phyloP scores from a whole-genome alignment of 2,113 vertebrate genomes.

The Microtus ochrogaster region DNA sequence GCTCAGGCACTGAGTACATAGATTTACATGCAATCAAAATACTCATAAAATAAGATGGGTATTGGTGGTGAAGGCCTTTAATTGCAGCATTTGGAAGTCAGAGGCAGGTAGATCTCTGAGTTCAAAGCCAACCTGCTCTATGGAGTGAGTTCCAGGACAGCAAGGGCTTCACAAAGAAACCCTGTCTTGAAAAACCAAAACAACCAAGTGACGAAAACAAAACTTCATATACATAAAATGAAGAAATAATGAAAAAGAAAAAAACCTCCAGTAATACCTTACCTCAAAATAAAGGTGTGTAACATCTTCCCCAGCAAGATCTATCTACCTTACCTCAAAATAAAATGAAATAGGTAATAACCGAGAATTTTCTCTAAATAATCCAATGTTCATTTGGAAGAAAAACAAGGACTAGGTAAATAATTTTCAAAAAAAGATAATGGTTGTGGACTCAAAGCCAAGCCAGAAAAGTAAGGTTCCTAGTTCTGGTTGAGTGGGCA shows the following conservation, averaged over 20 bases:
- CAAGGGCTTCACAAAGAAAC: background rate
- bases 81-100: background rate
- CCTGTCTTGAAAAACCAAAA: background rate
- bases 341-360: background rate
- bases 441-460: background rate
- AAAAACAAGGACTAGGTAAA: background rate
- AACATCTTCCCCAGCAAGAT: too few relatives aligned
- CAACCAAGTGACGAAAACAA: background rate
- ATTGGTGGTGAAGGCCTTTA: background rate
- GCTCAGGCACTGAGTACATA: background rate
- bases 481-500: background rate
- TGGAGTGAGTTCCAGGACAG: background rate
- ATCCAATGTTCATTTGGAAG: background rate
- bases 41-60: background rate
- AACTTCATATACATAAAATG: background rate
- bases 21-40: background rate
- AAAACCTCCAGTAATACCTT: background rate
- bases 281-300: background rate
- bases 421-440: background rate
- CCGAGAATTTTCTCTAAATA: background rate
- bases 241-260: background rate
- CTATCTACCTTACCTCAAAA: background rate
- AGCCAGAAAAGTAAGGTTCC: background rate
- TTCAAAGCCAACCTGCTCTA: background rate
- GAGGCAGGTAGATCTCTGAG: background rate